A percentile compares a stretch with the other conserved stretches of the same genome.
Evolutionary conservation across 2,888 invertebrate genomes (phyloP).

Genomic region (Bellardia pandia): DNA sequence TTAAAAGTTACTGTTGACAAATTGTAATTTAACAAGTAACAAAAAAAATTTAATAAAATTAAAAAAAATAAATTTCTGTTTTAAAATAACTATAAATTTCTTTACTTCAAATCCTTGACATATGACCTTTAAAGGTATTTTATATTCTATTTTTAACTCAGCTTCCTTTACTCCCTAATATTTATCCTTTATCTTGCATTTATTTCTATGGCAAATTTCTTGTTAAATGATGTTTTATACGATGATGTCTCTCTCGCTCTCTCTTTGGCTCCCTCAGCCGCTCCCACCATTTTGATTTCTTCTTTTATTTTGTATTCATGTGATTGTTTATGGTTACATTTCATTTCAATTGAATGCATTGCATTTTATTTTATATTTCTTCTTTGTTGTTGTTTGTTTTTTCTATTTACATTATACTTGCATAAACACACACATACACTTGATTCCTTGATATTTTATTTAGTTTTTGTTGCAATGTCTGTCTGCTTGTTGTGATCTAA

Average conservation of each 20-base stretch:
- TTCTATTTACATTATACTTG: conserved; percentile 5
- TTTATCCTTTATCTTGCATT: neutral
- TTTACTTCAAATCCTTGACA: conserved; percentile 32
- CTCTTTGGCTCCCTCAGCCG: neutral
- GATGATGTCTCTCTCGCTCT: neutral
- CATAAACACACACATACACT: conserved; percentile 8
- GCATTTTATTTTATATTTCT: conserved; percentile 33
- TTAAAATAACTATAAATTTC: neutral
- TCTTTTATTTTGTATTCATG: neutral
- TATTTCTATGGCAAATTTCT: conserved; percentile 50
- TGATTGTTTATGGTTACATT: conserved; percentile 50
- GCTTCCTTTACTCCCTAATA: neutral
- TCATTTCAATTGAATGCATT: conserved; percentile 49
- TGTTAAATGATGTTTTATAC: conserved; percentile 51
- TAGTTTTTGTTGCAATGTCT: conserved; percentile 14
- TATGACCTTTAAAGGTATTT: conserved; percentile 19
- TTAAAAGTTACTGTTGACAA: conserved; percentile 46
- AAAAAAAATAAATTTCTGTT: neutral
- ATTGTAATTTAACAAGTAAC: neutral
- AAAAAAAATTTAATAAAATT: neutral
- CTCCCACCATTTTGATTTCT: neutral
- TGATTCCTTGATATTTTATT: neutral
- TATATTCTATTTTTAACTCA: neutral
- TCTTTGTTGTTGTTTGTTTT: conserved; percentile 4
- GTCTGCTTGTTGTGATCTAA: neutral